Percentiles rank a stretch among this genome's conserved stretches.
Conservation (phyloP, 2,888 invertebrate genomes). For the Periphyllus acericola region DNA sequence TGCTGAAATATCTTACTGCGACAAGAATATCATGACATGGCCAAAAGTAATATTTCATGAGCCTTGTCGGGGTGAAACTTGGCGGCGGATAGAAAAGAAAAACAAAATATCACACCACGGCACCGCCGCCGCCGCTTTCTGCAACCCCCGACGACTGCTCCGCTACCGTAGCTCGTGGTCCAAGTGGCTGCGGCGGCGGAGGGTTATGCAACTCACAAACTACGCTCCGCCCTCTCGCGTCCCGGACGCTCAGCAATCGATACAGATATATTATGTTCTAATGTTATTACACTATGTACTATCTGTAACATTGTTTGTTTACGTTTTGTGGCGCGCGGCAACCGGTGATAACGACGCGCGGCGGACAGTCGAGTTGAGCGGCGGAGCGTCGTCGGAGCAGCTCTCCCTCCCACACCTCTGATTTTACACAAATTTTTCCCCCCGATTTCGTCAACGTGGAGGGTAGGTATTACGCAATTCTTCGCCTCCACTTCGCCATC, state of each 20-base stretch:
- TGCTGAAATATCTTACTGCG: no score
- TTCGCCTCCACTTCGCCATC: no score
- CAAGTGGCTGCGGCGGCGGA: neutral
- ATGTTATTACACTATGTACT: neutral
- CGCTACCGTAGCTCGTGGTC: neutral
- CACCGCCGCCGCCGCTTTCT: neutral
- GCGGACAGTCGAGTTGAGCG: neutral
- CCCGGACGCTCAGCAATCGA: constrained; percentile 55
- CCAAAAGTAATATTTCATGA: no score
- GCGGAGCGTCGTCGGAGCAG: no score
- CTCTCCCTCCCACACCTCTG: no score
- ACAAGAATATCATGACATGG: no score
- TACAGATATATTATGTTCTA: constrained; percentile 45
- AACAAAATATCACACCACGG: no score
- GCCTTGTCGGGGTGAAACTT: no score
- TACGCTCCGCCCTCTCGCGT: constrained; percentile 47
- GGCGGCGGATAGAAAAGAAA: no score
- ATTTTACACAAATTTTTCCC: no score
- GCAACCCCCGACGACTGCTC: neutral
- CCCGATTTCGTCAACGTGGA: no score
- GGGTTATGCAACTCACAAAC: constrained; percentile 27
- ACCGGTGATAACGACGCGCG: neutral
- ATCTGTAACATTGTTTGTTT: neutral
- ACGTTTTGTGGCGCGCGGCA: neutral
- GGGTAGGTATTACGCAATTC: no score